These are phyloP conservation scores for Magallana ariakensis DNA, from an alignment of 1,140 invertebrate species.

Conservation along the genomic window DNA sequence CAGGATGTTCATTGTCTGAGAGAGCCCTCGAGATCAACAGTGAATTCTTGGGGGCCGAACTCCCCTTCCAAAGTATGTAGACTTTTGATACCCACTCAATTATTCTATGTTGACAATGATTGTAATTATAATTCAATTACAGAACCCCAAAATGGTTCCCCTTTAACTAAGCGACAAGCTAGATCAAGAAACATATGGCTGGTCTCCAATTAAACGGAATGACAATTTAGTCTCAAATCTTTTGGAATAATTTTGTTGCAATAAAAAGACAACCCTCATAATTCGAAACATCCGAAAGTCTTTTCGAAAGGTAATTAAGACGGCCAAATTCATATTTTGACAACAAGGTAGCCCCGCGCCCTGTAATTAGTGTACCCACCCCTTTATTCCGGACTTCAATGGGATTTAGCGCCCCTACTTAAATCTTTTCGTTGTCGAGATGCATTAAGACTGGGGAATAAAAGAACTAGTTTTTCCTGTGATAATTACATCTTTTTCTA, in stretches of 20 bases:
- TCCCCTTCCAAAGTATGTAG: background rate
- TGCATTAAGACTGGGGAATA: conserved; percentile 26
- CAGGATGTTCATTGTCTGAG: background rate
- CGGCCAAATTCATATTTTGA: conserved; percentile 34
- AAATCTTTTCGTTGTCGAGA: background rate
- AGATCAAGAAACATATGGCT: conserved; percentile 30
- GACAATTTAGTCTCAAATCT: conserved; percentile 12
- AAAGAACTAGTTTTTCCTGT: conserved; percentile 25
- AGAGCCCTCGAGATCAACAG: background rate
- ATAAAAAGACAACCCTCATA: conserved; percentile 36
- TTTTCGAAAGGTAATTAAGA: conserved; percentile 29
- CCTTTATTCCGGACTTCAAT: conserved; percentile 9
- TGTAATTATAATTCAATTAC: conserved; percentile 36
- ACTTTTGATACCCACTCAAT: conserved; percentile 34
- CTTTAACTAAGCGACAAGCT: conserved; percentile 29
- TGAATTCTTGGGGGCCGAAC: background rate
- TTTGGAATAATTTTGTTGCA: conserved; percentile 23
- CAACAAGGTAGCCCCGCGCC: background rate
- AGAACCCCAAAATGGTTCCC: conserved; percentile 2
- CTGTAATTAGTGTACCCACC: background rate
- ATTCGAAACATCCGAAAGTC: conserved; percentile 36
- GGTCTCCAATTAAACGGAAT: conserved; percentile 22
- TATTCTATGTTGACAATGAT: conserved; percentile 25
- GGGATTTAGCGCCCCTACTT: conserved; percentile 10
- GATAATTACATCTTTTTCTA: conserved; percentile 34